These are phyloP conservation scores for Cynopterus sphinx DNA, from an alignment of 2,797 vertebrate species.

Conservation along the genomic window DNA sequence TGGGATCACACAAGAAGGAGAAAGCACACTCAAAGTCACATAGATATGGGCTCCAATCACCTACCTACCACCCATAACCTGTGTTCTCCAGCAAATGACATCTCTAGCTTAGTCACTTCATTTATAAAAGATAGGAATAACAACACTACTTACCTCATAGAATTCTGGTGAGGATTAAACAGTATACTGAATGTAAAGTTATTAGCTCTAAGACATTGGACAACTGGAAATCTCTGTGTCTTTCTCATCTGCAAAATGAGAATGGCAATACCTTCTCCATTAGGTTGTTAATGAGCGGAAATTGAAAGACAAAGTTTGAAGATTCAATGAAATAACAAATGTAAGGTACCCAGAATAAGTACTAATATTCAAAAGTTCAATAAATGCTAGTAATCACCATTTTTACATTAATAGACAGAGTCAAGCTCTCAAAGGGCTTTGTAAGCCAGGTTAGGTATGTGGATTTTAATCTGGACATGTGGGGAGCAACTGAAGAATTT, in stretches of 20 bases:
- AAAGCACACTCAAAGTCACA: not conserved
- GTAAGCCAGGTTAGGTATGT: not conserved
- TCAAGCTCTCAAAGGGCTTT: constrained; percentile 2
- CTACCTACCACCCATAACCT: not conserved
- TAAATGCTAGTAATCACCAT: not conserved
- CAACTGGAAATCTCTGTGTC: not conserved
- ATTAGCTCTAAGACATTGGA: not conserved
- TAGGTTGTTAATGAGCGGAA: constrained; percentile 30
- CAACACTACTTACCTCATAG: not conserved
- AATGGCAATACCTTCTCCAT: not conserved
- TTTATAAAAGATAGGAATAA: constrained; percentile 11
- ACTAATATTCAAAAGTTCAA: constrained; percentile 1
- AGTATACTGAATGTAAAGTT: not conserved
- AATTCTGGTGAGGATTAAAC: not conserved
- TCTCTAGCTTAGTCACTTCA: not conserved
- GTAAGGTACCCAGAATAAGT: constrained; percentile 33
- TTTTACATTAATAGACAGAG: constrained; percentile 34
- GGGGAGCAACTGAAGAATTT: not conserved
- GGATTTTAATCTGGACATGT: not conserved
- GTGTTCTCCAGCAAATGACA: not conserved
- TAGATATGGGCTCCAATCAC: not conserved
- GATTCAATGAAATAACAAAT: constrained; percentile 36
- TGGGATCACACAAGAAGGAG: not conserved
- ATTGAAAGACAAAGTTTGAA: constrained; percentile 20
- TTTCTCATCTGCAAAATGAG: constrained; percentile 37